These are phyloP conservation scores for Drosophila dunni DNA, from an alignment of 1,140 invertebrate genomes.

Conservation along the genomic window DNA sequence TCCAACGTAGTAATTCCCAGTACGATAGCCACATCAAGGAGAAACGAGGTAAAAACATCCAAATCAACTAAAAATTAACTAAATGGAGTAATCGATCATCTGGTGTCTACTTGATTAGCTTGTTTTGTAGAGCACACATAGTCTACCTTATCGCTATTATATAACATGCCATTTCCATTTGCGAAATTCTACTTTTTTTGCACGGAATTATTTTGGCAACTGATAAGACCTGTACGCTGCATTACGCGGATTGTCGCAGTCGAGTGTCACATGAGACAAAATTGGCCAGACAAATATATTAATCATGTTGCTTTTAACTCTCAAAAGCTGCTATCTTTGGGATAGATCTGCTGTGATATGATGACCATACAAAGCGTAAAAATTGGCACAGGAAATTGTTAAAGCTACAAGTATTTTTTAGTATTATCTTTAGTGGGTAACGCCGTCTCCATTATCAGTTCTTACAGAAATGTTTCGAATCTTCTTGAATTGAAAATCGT, in stretches of 20 bases:
- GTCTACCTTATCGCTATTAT: slow-evolving; percentile 28
- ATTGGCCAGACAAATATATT: not conserved
- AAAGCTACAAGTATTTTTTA: too few relatives aligned
- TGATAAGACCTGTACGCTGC: slow-evolving; percentile 23
- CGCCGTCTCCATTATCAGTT: too few relatives aligned
- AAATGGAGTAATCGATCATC: slow-evolving; percentile 27
- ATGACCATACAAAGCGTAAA: not conserved
- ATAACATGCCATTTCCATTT: slow-evolving; percentile 32
- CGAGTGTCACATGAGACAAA: slow-evolving; percentile 7
- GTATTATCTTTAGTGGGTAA: too few relatives aligned
- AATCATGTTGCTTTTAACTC: not conserved
- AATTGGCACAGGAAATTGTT: not conserved
- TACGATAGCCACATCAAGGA: slow-evolving; percentile 94
- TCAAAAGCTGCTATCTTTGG: not conserved
- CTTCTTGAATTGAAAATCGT: too few relatives aligned
- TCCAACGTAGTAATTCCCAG: slow-evolving; percentile 90
- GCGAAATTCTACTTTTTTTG: slow-evolving; percentile 23
- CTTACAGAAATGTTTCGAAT: too few relatives aligned
- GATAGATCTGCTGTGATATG: not conserved
- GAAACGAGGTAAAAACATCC: slow-evolving; percentile 89
- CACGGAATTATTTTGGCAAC: slow-evolving; percentile 24
- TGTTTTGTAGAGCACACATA: not conserved
- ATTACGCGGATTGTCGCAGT: not conserved
- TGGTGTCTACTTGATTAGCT: slow-evolving; percentile 12
- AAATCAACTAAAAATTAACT: not conserved